Base-by-base conservation (phyloP, 2,797 vertebrate species). In the Menidia menidia region DNA sequence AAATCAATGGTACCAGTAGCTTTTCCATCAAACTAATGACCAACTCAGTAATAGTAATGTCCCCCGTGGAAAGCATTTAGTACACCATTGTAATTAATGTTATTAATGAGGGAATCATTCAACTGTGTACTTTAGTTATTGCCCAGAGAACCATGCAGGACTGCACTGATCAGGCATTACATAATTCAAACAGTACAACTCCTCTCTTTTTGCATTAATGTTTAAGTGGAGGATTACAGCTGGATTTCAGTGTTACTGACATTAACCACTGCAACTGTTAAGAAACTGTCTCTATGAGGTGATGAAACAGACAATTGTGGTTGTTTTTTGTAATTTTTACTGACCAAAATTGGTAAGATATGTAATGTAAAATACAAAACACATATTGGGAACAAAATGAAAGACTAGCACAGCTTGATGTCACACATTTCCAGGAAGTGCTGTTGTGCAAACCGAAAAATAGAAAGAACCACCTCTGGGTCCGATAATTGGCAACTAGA, bases 101-200 rank as follows among this genome's bases (percentile, higher is more conserved):
- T 81, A 89, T 89, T 86, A 85, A 89, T 89, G 81, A 78, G 66
- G 50, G 56, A 86, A 81, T 85, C 54, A 35, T 80, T 79, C 16
- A n/a, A 67, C 80, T 79, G 80, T 87, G 78, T 88, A 81, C 86
- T 88, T 72, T 80, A 72, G 81, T 88, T 82, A 88, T 89, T 89
- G 82, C 82, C 72, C 65, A 53, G 52, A 73, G 73, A 87, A 83
- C 64, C 69, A 71, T 47, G 56, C 73, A 72, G 80, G 65, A 88
- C 79, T 73, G n/a, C 73, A 15, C 44, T 59, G 82, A 81, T 78
- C 81, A 65, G 74, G 61, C 51, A 50, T 89, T 87, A 85, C 85
- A 92, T 92, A 88, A 90, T 88, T 87, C 85, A 88, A 79, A 80
- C 64, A 32, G 16, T 56, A 58, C 66, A 77, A 44, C 65, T 61